Evolutionary conservation across 2,888 invertebrate species (phyloP).

Genomic region (Drosophila testacea): DNA sequence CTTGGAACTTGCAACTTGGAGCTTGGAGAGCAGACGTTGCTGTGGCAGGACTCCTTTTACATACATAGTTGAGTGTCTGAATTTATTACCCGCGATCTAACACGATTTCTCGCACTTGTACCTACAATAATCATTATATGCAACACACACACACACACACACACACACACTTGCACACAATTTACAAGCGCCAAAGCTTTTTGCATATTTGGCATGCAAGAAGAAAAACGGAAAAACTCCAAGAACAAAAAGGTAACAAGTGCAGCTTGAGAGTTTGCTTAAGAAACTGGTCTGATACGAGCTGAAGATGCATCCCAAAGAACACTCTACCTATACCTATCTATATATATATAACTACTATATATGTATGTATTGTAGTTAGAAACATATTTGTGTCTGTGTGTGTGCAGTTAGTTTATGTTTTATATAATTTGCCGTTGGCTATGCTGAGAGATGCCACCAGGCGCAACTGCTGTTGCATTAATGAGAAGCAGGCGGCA

Average conservation of each 20-base stretch:
- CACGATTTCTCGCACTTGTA: conserved; percentile 84
- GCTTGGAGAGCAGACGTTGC: conserved; percentile 27
- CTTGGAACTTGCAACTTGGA: conserved; percentile 12
- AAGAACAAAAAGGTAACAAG: conserved; percentile 62
- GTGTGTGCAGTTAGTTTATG: conserved; percentile 60
- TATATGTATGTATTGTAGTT: conserved; percentile 9
- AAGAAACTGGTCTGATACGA: conserved; percentile 69
- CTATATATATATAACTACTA: conserved; percentile 9
- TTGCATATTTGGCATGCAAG: conserved; percentile 79
- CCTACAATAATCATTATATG: conserved; percentile 82
- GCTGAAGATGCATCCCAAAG: conserved; percentile 40
- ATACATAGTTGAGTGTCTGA: conserved; percentile 83
- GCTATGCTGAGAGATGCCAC: conserved; percentile 61
- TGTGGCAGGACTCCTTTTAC: conserved; percentile 72
- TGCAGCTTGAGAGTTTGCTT: conserved; percentile 58
- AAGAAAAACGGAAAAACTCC: conserved; percentile 36
- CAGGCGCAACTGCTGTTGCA: conserved; percentile 46
- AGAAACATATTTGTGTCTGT: conserved; percentile 8
- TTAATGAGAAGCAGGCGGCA: conserved; percentile 45
- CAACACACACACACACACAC: conserved; percentile 44
- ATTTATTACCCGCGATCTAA: conserved; percentile 84
- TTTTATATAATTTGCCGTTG: conserved; percentile 70
- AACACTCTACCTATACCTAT: conserved; percentile 8
- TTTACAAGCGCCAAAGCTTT: conserved; percentile 74
- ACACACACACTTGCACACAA: conserved; percentile 34